A percentile compares a stretch with the other conserved stretches of the same genome.
phyloP scores from a whole-genome alignment of 2,797 vertebrate species.

The Erethizon dorsatum region DNA sequence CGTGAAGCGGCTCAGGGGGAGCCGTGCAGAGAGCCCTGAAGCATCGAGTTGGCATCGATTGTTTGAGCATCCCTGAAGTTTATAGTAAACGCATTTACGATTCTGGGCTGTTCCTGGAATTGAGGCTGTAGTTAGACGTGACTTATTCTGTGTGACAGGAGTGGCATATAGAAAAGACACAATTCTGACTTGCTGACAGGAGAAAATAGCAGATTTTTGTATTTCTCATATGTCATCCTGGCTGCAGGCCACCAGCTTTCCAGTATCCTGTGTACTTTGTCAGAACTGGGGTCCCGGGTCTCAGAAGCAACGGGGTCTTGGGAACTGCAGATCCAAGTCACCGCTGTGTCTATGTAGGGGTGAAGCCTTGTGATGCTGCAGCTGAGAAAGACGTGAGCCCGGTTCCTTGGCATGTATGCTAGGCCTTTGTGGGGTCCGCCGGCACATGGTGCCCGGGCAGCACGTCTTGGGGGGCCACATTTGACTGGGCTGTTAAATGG shows the following conservation, averaged over 20 bases:
- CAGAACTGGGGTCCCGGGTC: background rate
- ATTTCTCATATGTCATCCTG: conserved; percentile 68
- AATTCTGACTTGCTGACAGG: conserved; percentile 81
- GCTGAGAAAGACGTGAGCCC: background rate
- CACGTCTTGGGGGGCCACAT: background rate
- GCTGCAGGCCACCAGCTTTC: conserved; percentile 64
- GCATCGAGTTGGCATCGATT: conserved; percentile 69
- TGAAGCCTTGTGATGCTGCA: background rate
- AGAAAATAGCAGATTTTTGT: conserved; percentile 70
- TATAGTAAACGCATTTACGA: conserved; percentile 81
- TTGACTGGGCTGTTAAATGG: background rate
- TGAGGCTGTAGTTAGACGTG: conserved; percentile 80
- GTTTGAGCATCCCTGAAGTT: conserved; percentile 77
- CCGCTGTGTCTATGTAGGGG: background rate
- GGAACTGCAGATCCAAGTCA: background rate
- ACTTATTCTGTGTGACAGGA: conserved; percentile 79
- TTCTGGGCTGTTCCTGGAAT: conserved; percentile 86
- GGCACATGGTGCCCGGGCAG: too few species aligned
- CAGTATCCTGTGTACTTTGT: conserved; percentile 37
- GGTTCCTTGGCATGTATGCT: background rate
- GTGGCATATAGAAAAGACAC: conserved; percentile 80
- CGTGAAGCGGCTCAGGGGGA: conserved; percentile 22
- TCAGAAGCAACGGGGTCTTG: background rate
- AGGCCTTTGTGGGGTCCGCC: background rate
- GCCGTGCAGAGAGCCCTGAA: background rate